phyloP scores from a whole-genome alignment of 2,888 invertebrate genomes.

The Lamellibrachia satsuma region DNA sequence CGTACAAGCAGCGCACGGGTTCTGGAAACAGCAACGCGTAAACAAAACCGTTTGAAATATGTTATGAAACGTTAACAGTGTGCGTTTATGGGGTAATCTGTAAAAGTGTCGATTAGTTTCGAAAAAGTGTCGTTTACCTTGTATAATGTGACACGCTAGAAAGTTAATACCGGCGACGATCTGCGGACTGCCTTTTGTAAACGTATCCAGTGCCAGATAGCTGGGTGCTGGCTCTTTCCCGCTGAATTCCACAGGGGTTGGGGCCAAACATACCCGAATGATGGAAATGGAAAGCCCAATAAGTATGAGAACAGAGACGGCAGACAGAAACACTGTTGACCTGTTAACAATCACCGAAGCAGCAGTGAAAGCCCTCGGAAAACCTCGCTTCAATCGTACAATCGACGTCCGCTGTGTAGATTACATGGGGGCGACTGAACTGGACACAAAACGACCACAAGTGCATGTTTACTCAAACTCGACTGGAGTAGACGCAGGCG shows the following conservation, averaged over 20 bases:
- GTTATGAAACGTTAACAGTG: not conserved
- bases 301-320: not conserved
- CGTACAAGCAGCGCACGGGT: not conserved
- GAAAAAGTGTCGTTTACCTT: not conserved
- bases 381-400: slow-evolving; percentile 12
- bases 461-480: not conserved
- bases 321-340: not conserved
- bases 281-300: not conserved
- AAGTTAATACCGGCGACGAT: not conserved
- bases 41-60: not conserved
- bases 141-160: not conserved
- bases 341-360: not conserved
- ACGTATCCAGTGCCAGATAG: not conserved
- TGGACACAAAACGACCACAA: not conserved
- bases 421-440: not conserved
- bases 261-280: not conserved
- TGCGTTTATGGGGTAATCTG: not conserved
- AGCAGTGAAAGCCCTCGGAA: not conserved
- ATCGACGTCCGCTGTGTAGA: not conserved
- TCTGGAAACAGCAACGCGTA: slow-evolving; percentile 13
- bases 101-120: not conserved
- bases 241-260: not conserved
- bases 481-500: not conserved
- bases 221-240: not conserved
- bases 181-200: not conserved